Percentiles rank a stretch among this genome's conserved stretches.
These are phyloP conservation scores for Actias luna DNA, from an alignment of 2,888 invertebrate genomes.

Conservation along the genomic window DNA sequence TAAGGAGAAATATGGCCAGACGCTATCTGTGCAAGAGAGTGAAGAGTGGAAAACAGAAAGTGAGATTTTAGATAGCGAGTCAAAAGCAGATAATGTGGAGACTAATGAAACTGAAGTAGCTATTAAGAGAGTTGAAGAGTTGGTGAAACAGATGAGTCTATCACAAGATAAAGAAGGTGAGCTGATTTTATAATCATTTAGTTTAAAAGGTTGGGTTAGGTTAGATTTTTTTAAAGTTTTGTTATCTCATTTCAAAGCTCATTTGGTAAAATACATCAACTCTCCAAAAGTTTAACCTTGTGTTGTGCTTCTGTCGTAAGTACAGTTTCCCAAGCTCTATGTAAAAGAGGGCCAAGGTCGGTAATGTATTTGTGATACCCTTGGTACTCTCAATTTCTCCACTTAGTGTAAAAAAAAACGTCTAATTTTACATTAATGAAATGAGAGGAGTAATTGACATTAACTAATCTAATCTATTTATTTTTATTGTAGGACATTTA, in stretches of 20 bases:
- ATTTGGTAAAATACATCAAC: no score
- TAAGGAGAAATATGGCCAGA: slow-evolving; percentile 45
- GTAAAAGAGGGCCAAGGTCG: no score
- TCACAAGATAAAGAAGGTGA: slow-evolving; percentile 85
- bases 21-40: slow-evolving; percentile 49
- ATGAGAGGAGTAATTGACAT: neutral
- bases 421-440: neutral
- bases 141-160: slow-evolving; percentile 91
- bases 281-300: no score
- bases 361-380: no score
- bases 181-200: no score
- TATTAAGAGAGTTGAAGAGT: slow-evolving; percentile 83
- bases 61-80: slow-evolving; percentile 41
- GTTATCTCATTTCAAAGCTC: no score
- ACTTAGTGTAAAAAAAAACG: neutral
- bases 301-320: no score
- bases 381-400: no score
- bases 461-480: neutral
- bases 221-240: no score
- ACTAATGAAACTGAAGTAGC: slow-evolving; percentile 67
- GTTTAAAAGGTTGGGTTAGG: no score
- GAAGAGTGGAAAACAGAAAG: slow-evolving; percentile 47
- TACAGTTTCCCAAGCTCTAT: no score
- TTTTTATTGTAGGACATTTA: slow-evolving; percentile 57
- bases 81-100: slow-evolving; percentile 53